Evolutionary conservation across 2,797 vertebrate species (phyloP), one percentile per base, ranked within the genome.

Genomic region (Typhlichthys eigenmanni): DNA sequence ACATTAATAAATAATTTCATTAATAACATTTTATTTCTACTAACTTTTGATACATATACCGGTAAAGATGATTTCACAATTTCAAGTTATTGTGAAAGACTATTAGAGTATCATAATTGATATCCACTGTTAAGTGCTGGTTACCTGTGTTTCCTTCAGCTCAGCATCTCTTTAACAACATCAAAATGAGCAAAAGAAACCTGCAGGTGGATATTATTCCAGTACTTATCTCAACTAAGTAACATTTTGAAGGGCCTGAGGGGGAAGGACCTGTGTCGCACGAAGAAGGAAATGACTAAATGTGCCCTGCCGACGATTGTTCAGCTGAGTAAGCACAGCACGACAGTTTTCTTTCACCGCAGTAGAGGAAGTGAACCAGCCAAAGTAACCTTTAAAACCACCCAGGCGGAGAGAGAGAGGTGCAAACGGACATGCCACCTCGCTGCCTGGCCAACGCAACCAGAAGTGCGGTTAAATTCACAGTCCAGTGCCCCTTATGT

Each of bases 291-390:
- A 76, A 78, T 58, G 52, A 63, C 69, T 62, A 61, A 80, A 72
- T 79, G 79, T 73, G 64, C 62, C 74, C 54, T 9, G n/a, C 75
- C 19, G 5, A 29, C 17, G 72, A 74, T 17, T 80, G 62, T 69
- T 80, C 75, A 80, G 75, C 80, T 76, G 72, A 87, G 67, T 68
- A 80, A 83, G 78, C 82, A 76, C 84, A 84, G 81, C 65, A 12
- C 75, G 75, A 62, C 48, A 47, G 64, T 53, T 49, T 54, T 50
- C 66, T 17, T 64, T 17, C 73, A 13, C 62, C 0, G 19, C 60
- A 62, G 60, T 24, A 62, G 60, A 17, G 66, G 61, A 60, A 64
- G 47, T 14, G 51, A 75, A 78, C 48, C 60, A 48, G 64, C 62
- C 71, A 66, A 76, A 78, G 71, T 75, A 82, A 87, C 79, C 81